These are phyloP conservation scores for Ptilodon capucinus DNA, from an alignment of 2,888 invertebrate species.

Conservation along the genomic window DNA sequence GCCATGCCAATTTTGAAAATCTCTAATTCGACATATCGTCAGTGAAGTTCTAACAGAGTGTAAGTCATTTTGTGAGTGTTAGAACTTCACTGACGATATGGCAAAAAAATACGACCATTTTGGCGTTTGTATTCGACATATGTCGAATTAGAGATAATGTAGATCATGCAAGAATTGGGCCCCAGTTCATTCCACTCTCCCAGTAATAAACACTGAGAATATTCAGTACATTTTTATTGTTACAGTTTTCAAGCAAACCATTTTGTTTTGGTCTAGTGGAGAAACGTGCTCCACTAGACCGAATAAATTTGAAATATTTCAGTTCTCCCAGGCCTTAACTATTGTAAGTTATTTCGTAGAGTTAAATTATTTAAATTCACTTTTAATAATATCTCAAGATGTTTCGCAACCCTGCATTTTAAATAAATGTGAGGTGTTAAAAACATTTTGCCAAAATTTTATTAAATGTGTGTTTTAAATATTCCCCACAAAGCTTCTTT, in stretches of 20 bases:
- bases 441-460: not conserved
- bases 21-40: no score
- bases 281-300: not conserved
- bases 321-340: not conserved
- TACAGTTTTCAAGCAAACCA: not conserved
- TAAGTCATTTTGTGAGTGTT: no score
- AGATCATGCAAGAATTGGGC: no score
- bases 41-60: no score
- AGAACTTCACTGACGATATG: no score
- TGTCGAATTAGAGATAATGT: no score
- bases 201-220: not conserved
- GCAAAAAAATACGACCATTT: no score
- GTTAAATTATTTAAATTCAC: not conserved
- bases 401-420: not conserved
- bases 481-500: no score
- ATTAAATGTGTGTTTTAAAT: not conserved
- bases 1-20: no score
- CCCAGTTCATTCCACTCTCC: no score
- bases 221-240: not conserved
- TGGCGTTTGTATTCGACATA: no score
- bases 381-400: not conserved
- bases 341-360: not conserved
- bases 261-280: no score
- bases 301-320: not conserved
- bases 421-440: not conserved